phyloP scores from a whole-genome alignment of 2,113 vertebrate genomes.

The Cavia porcellus region DNA sequence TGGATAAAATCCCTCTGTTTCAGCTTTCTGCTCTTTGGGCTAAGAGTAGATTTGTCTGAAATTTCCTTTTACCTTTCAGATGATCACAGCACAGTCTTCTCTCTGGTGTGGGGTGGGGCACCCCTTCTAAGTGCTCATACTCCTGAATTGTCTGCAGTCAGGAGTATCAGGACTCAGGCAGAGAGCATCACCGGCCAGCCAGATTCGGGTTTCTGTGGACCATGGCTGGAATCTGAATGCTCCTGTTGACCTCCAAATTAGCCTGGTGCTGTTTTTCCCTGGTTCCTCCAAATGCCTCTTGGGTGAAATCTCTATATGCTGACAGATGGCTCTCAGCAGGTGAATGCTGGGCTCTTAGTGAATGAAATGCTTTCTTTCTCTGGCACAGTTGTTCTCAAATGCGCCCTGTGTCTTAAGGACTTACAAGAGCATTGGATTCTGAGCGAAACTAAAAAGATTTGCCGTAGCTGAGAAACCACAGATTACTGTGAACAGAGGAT shows the following conservation, averaged over 20 bases:
- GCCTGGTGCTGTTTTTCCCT: background rate
- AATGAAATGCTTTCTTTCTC: conserved; percentile 61
- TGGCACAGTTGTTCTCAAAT: conserved; percentile 53
- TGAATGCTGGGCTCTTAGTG: conserved; percentile 44
- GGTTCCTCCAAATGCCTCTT: conserved; percentile 49
- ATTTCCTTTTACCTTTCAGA: conserved; percentile 58
- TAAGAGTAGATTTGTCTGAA: conserved; percentile 42
- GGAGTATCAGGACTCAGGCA: background rate
- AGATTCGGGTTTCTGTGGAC: conserved; percentile 33
- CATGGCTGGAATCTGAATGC: conserved; percentile 53
- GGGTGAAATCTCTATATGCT: background rate
- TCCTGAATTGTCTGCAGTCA: background rate
- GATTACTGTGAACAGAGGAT: background rate
- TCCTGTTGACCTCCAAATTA: background rate
- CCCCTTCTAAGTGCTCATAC: background rate
- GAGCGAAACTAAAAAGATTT: background rate
- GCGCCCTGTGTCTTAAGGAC: conserved; percentile 26
- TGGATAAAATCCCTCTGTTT: conserved; percentile 51
- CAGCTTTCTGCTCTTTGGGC: background rate
- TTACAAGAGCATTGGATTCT: conserved; percentile 28
- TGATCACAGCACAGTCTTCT: background rate
- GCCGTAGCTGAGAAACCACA: background rate
- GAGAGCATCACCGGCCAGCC: background rate
- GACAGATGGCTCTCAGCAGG: conserved; percentile 76
- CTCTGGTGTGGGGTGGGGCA: background rate